phyloP scores from a whole-genome alignment of 1,140 invertebrate genomes.

The Telenomus remus region DNA sequence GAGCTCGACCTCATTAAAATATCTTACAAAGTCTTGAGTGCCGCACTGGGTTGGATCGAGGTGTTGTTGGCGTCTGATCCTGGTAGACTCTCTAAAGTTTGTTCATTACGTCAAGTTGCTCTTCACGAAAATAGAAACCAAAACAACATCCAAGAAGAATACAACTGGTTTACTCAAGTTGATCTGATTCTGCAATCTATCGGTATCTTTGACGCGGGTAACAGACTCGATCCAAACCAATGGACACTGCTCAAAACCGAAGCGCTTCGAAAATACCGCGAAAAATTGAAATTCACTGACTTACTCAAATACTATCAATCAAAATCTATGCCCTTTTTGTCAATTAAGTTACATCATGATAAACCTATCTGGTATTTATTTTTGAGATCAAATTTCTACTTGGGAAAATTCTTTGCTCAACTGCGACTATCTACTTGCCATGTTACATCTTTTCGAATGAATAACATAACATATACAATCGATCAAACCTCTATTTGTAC shows the following conservation, averaged over 20 bases:
- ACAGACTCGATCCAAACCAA: background rate
- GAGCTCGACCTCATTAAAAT: conserved; percentile 2
- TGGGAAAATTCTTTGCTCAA: background rate
- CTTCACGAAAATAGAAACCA: background rate
- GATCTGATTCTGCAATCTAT: background rate
- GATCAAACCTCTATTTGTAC: background rate
- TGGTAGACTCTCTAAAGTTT: conserved; percentile 1
- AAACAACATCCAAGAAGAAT: background rate
- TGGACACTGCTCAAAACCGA: background rate
- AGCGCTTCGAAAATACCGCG: background rate
- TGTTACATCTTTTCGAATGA: background rate
- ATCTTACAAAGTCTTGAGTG: background rate
- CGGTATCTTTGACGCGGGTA: background rate
- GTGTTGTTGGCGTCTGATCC: background rate
- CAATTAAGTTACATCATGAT: background rate
- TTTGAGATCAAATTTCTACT: background rate
- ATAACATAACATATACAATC: background rate
- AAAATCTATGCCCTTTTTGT: background rate
- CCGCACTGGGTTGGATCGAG: conserved; percentile 2
- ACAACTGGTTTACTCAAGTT: background rate
- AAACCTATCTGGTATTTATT: background rate
- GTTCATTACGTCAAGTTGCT: background rate
- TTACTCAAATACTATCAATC: background rate
- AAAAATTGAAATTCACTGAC: background rate
- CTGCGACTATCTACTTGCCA: background rate